These are phyloP conservation scores for Pseudolaguvia tuberculata DNA, from an alignment of 2,113 vertebrate genomes.

Conservation along the genomic window DNA sequence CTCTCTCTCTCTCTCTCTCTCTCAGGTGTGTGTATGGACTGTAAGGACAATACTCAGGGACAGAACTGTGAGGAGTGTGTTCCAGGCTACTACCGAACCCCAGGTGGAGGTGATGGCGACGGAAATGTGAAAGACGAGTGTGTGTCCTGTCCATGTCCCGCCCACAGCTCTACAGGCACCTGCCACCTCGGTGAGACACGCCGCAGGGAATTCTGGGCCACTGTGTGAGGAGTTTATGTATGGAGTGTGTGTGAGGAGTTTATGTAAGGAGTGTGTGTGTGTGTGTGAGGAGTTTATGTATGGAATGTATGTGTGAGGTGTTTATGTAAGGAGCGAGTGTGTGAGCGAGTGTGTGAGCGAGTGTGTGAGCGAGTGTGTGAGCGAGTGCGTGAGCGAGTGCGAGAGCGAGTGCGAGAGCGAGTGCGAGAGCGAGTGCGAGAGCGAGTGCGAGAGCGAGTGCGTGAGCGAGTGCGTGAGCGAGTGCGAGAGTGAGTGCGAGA, in stretches of 20 bases:
- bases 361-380: too few species aligned
- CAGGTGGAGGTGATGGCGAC: slow-evolving; percentile 22
- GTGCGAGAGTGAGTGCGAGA: too few species aligned
- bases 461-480: too few species aligned
- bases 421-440: too few species aligned
- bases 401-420: too few species aligned
- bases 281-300: neutral
- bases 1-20: neutral
- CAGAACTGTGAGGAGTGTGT: slow-evolving; percentile 83
- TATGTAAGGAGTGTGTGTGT: neutral
- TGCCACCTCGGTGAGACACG: slow-evolving; percentile 76
- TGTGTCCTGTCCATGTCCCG: slow-evolving; percentile 82
- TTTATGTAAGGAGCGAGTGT: too few species aligned
- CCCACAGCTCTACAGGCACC: slow-evolving; percentile 77
- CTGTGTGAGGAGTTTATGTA: neutral
- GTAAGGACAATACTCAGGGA: slow-evolving; percentile 81
- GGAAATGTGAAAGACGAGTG: slow-evolving; percentile 59
- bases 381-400: too few species aligned
- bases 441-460: too few species aligned
- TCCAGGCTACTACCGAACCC: slow-evolving; percentile 71
- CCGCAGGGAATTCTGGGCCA: neutral
- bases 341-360: too few species aligned
- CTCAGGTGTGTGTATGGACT: slow-evolving; percentile 65
- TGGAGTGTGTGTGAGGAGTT: neutral
- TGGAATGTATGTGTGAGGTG: neutral